These are phyloP conservation scores for Zosterops pallidus DNA, from an alignment of 2,113 vertebrate species.

Conservation along the genomic window DNA sequence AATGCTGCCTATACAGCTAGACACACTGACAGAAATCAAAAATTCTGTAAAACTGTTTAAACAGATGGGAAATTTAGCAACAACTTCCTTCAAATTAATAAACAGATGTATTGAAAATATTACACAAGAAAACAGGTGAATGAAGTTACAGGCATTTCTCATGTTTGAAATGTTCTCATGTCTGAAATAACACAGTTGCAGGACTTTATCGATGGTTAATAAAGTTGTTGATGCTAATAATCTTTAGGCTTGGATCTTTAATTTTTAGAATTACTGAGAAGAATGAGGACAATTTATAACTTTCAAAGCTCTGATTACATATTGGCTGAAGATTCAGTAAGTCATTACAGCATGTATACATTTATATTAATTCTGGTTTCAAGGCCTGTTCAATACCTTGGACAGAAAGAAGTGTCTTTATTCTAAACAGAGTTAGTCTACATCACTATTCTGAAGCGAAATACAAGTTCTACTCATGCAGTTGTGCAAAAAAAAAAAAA, in stretches of 20 bases:
- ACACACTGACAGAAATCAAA: background rate
- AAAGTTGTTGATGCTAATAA: background rate
- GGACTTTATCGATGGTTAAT: background rate
- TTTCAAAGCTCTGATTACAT: background rate
- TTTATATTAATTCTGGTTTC: background rate
- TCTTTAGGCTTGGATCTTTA: background rate
- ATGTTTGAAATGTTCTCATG: background rate
- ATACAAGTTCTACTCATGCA: background rate
- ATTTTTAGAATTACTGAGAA: background rate
- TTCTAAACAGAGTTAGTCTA: background rate
- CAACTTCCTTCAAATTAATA: constrained; percentile 12
- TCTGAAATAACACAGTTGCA: background rate
- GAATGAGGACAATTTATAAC: background rate
- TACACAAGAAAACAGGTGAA: background rate
- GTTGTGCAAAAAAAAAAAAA: background rate
- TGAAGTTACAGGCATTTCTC: background rate
- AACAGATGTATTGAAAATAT: background rate
- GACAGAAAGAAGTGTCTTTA: background rate
- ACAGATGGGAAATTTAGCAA: background rate
- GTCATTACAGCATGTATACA: background rate
- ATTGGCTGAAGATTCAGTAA: background rate
- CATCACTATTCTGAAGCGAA: background rate
- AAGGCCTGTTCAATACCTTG: background rate
- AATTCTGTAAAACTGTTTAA: background rate
- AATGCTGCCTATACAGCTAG: background rate